These are phyloP conservation scores for Donacobius atricapilla DNA, from an alignment of 2,113 vertebrate species.

Conservation along the genomic window DNA sequence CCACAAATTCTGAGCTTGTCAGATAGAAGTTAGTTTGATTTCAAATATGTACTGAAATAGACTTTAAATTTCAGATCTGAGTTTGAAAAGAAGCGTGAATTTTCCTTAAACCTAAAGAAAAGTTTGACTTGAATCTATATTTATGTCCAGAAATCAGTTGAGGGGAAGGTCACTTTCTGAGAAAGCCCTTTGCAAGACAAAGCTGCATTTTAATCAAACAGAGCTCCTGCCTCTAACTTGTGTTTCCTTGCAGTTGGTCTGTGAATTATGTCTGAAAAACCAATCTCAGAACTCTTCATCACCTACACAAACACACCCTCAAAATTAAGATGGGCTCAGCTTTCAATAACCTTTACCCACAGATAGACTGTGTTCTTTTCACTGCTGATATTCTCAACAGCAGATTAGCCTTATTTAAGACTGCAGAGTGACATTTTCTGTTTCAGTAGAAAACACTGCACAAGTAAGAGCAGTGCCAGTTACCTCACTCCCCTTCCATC, in stretches of 20 bases:
- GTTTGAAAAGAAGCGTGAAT: not conserved
- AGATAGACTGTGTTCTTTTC: not conserved
- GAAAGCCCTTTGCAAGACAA: not conserved
- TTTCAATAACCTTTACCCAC: constrained; percentile 28
- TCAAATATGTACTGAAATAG: not conserved
- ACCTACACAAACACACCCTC: not conserved
- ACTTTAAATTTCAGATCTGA: not conserved
- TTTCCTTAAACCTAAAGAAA: not conserved
- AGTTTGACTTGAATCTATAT: not conserved
- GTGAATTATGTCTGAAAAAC: not conserved
- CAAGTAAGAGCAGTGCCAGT: not conserved
- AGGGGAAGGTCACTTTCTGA: not conserved
- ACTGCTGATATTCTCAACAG: not conserved
- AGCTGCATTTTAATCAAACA: not conserved
- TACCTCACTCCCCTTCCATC: constrained; percentile 1
- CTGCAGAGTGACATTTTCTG: not conserved
- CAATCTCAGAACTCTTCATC: constrained; percentile 21
- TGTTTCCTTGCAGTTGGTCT: not conserved
- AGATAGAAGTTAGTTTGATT: not conserved
- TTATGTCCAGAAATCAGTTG: not conserved
- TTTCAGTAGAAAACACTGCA: not conserved
- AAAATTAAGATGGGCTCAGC: not conserved
- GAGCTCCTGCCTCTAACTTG: not conserved
- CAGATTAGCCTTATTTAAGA: not conserved
- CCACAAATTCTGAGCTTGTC: not conserved